A percentile compares a stretch with the other conserved stretches of the same genome.
phyloP scores from a whole-genome alignment of 2,888 invertebrate species.

The Netelia inedita region DNA sequence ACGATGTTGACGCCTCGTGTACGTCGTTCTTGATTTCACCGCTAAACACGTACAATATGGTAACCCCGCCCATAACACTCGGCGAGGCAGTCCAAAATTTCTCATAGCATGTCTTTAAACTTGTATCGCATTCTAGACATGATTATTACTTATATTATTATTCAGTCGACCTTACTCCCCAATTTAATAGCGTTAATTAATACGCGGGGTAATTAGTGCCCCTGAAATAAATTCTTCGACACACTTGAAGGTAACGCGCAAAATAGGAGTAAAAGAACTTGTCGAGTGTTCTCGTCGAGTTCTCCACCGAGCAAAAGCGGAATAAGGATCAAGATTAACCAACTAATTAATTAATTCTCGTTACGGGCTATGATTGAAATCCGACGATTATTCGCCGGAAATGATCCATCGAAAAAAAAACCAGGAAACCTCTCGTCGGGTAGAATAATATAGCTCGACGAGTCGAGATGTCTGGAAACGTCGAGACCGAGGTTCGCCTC shows the following conservation, averaged over 20 bases:
- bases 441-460: constrained; percentile 19
- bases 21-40: neutral
- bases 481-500: constrained; percentile 20
- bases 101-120: no score
- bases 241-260: neutral
- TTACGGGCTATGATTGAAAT: constrained; percentile 24
- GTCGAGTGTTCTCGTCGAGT: constrained; percentile 14
- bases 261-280: constrained; percentile 11
- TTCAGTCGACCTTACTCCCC: no score
- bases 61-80: neutral
- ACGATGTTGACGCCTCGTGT: neutral
- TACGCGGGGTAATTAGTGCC: no score
- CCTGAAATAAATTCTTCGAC: neutral
- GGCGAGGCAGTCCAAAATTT: no score
- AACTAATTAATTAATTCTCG: constrained; percentile 57
- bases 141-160: no score
- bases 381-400: constrained; percentile 43
- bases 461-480: constrained; percentile 4
- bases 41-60: neutral
- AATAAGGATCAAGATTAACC: constrained; percentile 10
- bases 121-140: no score
- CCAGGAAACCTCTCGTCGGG: constrained; percentile 25
- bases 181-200: no score
- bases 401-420: constrained; percentile 51
- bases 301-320: constrained; percentile 22